Evolutionary conservation across 2,888 invertebrate species (phyloP).

Genomic region (Spatulosminthurus flaviceps): DNA sequence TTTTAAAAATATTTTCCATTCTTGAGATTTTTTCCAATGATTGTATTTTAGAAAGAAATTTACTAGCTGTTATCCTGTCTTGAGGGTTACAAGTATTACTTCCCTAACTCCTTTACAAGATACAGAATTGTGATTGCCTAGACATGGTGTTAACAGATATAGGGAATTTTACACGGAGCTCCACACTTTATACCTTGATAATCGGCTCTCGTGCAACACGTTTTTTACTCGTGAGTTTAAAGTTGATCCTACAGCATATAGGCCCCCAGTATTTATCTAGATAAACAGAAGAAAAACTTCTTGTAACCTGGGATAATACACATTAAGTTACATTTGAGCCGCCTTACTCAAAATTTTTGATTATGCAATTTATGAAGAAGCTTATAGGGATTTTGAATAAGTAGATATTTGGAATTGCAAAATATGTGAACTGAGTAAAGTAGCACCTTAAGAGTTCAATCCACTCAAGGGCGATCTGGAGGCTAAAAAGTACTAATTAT

Average conservation of each 20-base stretch:
- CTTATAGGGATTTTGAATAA: no score
- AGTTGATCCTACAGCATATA: background rate
- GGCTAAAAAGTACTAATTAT: no score
- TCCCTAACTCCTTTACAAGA: background rate
- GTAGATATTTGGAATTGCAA: no score
- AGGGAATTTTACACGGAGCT: background rate
- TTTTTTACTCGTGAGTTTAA: constrained; percentile 34
- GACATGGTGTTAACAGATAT: constrained; percentile 1
- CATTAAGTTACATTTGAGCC: background rate
- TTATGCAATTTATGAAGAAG: no score
- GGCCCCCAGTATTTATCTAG: constrained; percentile 24
- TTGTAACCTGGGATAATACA: background rate
- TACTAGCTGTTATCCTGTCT: background rate
- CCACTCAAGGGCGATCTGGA: no score
- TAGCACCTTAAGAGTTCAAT: no score
- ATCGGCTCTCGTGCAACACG: constrained; percentile 34
- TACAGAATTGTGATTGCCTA: background rate
- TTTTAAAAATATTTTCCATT: background rate
- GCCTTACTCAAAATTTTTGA: background rate
- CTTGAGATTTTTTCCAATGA: background rate
- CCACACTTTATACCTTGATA: no score
- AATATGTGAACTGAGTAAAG: no score
- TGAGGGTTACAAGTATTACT: background rate
- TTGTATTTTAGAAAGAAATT: background rate
- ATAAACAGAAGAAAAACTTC: background rate